Percentiles rank a stretch among this genome's conserved stretches.
Evolutionary conservation across 2,113 vertebrate species (phyloP).

Genomic region (Recurvirostra avosetta): DNA sequence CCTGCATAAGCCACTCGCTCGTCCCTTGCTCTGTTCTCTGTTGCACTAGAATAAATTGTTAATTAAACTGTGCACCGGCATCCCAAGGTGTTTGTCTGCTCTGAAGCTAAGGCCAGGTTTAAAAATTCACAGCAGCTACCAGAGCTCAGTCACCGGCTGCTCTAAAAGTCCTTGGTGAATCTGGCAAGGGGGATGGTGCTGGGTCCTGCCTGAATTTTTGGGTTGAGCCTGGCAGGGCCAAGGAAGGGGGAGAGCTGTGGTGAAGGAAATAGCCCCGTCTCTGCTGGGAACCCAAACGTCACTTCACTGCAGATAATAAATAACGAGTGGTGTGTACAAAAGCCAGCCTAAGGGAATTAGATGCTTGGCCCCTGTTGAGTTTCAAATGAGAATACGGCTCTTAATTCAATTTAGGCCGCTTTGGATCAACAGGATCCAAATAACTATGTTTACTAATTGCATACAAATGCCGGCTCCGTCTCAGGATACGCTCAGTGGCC

Average conservation of each 20-base stretch:
- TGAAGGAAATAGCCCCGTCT: rapidly evolving
- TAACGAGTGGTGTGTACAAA: not conserved
- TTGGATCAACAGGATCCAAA: not conserved
- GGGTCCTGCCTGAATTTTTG: no score
- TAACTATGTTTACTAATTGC: not conserved
- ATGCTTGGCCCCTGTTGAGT: not conserved
- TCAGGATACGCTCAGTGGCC: not conserved
- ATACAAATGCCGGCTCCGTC: rapidly evolving
- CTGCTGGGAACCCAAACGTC: not conserved
- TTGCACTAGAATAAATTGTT: not conserved
- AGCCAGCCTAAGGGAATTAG: not conserved
- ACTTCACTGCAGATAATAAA: not conserved
- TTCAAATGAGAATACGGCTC: not conserved
- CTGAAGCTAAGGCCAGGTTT: not conserved
- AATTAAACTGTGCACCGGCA: not conserved
- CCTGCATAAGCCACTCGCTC: not conserved
- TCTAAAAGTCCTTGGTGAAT: not conserved
- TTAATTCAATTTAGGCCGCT: not conserved
- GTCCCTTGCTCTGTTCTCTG: not conserved
- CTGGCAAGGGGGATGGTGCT: not conserved
- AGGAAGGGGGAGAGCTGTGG: not conserved
- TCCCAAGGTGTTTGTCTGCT: not conserved
- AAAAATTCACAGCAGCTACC: not conserved
- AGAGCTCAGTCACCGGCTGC: not conserved
- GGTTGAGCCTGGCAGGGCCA: not conserved